Evolutionary conservation across 2,888 invertebrate species (phyloP), one percentile per base, ranked within the genome.

Genomic region (Drosophila lutescens): DNA sequence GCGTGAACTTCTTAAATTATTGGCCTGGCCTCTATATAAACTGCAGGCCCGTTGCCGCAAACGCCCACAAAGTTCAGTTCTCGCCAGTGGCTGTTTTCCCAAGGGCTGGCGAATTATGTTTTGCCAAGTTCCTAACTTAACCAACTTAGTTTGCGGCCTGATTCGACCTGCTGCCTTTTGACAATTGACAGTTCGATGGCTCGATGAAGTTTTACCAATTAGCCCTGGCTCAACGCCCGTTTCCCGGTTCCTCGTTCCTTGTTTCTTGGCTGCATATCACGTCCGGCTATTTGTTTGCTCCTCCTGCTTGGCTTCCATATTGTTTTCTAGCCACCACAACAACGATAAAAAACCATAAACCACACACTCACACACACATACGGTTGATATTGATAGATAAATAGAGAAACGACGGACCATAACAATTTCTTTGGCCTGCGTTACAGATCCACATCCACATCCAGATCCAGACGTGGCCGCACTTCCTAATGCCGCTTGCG

Each of bases 1-100:
- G 85, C 88, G 80, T 85, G 88, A 80, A 88, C 79, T 86, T 86
- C 86, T 86, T 87, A 83, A 88, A 84, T 84, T 88, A 84, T 87
- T 85, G 74, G 83, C 85, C 70, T 69, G 63, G 70, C 55, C 77
- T 50, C 34, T 58, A 23, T 46, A 83, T 74, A 83, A 71, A 76
- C 81, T 86, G 79, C 73, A 66, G 53, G 47, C 43, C 65, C n/a
- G 55, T 13, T 15, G 17, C 46, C 47, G 15, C 40, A 38, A 38
- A 38, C 61, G 12, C 71, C 41, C 44, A 38, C 57, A 26, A 44
- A 55, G 32, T 58, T 65, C 54, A 65, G 53, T 26, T 26, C 26
- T 26, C 26, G 26, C 26, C 26, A 6, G 2, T 26, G 26, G 26
- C 26, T 5, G 26, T 51, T 65, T 8, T 26, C 38, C 44, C 63